Evolutionary conservation across 2,888 invertebrate genomes (phyloP).

Genomic region (Orthonychiurus folsomi): DNA sequence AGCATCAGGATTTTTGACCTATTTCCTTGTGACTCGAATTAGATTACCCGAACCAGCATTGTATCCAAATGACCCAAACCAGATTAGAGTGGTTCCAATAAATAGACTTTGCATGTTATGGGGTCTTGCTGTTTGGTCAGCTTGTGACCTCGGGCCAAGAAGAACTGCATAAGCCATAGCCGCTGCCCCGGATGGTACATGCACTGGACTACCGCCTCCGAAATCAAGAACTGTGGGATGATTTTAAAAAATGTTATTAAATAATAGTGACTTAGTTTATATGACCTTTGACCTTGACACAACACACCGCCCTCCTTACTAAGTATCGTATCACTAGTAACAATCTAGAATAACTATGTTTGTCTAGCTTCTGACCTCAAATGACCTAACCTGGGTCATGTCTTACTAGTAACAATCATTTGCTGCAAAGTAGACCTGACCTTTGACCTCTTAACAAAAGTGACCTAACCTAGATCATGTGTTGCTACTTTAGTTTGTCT

Average conservation of each 20-base stretch:
- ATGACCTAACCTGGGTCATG: no score
- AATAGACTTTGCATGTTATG: slow-evolving; percentile 18
- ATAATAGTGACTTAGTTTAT: not conserved
- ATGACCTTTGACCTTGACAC: not conserved
- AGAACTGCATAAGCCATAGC: slow-evolving; percentile 14
- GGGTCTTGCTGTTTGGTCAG: slow-evolving; percentile 9
- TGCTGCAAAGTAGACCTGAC: no score
- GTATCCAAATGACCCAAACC: slow-evolving; percentile 21
- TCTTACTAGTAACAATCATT: no score
- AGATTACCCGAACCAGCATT: slow-evolving; percentile 18
- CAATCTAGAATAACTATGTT: no score
- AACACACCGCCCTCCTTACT: no score
- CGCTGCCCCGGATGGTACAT: slow-evolving; percentile 18
- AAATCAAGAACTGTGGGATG: slow-evolving; percentile 20
- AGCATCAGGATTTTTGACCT: not conserved
- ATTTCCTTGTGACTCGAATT: not conserved
- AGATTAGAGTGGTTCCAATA: slow-evolving; percentile 15
- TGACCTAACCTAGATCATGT: no score
- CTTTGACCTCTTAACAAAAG: no score
- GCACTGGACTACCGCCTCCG: slow-evolving; percentile 19
- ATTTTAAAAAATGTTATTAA: not conserved
- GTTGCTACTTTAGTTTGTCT: no score
- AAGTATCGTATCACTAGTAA: no score
- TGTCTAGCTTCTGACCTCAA: no score
- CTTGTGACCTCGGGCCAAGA: slow-evolving; percentile 12